Percentiles rank a stretch among this genome's conserved stretches.
phyloP scores from a whole-genome alignment of 2,797 vertebrate species.

The Uromys caudimaculatus region DNA sequence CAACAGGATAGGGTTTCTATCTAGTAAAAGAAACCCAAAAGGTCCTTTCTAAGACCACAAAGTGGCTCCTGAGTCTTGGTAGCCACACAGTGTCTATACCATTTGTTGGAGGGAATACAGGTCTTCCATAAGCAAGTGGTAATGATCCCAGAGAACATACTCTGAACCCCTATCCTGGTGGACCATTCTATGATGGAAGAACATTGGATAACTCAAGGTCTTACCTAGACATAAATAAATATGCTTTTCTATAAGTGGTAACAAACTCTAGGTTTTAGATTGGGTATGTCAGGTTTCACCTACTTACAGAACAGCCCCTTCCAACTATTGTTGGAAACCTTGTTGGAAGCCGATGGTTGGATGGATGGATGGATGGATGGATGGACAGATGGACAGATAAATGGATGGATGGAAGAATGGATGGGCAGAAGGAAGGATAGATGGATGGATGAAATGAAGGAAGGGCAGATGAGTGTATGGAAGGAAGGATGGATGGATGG shows the following conservation, averaged over 20 bases:
- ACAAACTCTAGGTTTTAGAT: background rate
- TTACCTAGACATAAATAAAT: background rate
- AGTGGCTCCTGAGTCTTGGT: background rate
- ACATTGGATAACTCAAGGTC: background rate
- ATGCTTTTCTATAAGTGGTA: background rate
- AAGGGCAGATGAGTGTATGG: background rate
- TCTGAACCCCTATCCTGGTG: background rate
- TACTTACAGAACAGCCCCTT: background rate
- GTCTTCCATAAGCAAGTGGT: accelerated
- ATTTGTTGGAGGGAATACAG: background rate
- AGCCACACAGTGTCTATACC: background rate
- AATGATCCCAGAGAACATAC: background rate
- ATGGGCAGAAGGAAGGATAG: background rate
- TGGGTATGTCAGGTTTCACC: background rate
- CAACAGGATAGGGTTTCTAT: background rate
- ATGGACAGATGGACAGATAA: background rate
- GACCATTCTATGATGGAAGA: background rate
- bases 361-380: background rate
- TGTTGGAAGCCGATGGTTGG: background rate
- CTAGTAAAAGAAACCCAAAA: background rate
- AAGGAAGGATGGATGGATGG: accelerated
- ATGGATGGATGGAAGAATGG: background rate
- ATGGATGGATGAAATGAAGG: no score
- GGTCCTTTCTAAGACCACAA: background rate
- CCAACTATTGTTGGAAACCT: background rate